A percentile compares a stretch with the other conserved stretches of the same genome.
These are phyloP conservation scores for Petrocephalus sullivani DNA, from an alignment of 2,797 vertebrate genomes.

Conservation along the genomic window DNA sequence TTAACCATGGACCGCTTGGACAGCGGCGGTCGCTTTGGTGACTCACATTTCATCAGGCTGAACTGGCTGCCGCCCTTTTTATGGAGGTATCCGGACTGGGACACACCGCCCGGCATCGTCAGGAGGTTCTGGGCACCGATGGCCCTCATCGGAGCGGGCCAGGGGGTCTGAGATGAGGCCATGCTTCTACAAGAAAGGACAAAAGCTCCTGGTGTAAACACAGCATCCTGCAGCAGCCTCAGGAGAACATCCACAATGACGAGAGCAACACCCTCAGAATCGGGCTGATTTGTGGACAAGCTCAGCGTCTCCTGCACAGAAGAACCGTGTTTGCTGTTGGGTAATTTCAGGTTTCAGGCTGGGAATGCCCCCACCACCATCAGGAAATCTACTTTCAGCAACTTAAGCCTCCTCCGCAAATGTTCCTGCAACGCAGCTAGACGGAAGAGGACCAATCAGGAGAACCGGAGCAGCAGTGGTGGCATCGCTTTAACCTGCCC, in stretches of 20 bases:
- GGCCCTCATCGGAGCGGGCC: conserved; percentile 92
- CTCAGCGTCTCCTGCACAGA: not conserved
- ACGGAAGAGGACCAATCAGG: not conserved
- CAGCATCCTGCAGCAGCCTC: not conserved
- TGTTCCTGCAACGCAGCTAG: not conserved
- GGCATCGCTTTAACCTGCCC: not conserved
- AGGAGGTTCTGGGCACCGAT: conserved; percentile 95
- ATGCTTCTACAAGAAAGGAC: conserved; percentile 65
- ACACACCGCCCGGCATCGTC: conserved; percentile 92
- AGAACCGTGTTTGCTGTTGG: not conserved
- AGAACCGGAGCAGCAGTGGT: not conserved
- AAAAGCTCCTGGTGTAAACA: not conserved
- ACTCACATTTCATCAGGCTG: conserved; percentile 90
- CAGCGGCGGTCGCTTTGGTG: not conserved
- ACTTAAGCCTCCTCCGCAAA: not conserved
- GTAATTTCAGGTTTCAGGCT: not conserved
- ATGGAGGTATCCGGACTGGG: conserved; percentile 83
- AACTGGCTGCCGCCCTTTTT: conserved; percentile 95
- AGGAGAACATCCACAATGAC: not conserved
- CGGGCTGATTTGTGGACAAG: not conserved
- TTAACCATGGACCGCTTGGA: not conserved
- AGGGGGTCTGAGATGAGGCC: conserved; percentile 72
- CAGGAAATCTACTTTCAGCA: not conserved
- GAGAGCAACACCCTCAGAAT: not conserved
- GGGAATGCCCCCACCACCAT: not conserved